Evolutionary conservation across 23 tunicate genomes (phyloP).

Genomic region (Styela plicata): DNA sequence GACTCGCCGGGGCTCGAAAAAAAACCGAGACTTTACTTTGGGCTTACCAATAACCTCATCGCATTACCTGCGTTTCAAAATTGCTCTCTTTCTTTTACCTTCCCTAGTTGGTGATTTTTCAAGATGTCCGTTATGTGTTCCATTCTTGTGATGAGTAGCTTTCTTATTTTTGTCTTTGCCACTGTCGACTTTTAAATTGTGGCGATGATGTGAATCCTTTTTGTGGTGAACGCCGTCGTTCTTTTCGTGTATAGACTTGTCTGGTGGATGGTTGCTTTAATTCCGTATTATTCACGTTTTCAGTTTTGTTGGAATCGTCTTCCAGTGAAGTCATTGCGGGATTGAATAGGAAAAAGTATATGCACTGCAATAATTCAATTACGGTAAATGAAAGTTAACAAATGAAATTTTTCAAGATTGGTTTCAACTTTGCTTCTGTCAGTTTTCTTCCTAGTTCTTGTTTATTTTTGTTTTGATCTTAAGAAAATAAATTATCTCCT

Average conservation of each 20-base stretch:
- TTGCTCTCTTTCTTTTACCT: neutral
- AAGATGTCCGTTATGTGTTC: neutral
- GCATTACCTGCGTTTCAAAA: neutral
- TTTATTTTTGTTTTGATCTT: too few species aligned
- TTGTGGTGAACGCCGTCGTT: neutral
- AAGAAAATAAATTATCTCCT: neutral
- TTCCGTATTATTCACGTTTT: too few species aligned
- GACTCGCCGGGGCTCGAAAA: neutral
- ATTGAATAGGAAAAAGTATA: neutral
- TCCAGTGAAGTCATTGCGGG: neutral
- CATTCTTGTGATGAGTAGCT: neutral
- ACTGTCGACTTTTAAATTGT: neutral
- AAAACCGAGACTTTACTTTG: neutral
- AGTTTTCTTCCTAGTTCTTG: too few species aligned
- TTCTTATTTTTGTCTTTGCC: neutral
- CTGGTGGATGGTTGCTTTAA: neutral
- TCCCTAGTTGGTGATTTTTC: neutral
- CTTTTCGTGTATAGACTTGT: neutral
- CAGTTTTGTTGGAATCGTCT: neutral
- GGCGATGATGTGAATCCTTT: neutral
- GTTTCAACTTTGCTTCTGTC: neutral
- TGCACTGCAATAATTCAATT: neutral
- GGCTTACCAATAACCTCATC: neutral
- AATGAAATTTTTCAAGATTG: neutral
- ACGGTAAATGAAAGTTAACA: neutral